phyloP scores from a whole-genome alignment of 2,797 vertebrate genomes.

The Gymnothorax reevesii region DNA sequence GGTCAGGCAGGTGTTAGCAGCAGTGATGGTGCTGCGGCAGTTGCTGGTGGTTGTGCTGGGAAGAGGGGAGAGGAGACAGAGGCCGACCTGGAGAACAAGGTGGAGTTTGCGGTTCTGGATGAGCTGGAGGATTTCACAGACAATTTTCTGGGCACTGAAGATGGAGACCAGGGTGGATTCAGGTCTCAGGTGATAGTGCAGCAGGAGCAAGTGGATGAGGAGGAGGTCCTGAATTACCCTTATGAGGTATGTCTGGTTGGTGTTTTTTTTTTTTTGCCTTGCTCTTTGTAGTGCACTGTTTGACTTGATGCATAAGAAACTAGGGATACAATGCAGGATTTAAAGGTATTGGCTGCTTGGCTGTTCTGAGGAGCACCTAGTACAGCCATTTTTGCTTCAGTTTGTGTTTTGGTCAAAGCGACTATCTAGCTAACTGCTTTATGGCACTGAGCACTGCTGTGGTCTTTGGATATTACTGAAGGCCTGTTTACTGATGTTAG shows the following conservation, averaged over 20 bases:
- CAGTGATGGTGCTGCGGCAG: conserved; percentile 26
- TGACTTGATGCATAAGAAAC: neutral
- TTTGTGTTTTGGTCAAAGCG: too few species aligned
- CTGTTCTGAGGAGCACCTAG: too few species aligned
- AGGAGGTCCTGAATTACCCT: conserved; percentile 85
- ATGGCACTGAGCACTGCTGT: neutral
- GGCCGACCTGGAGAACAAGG: conserved; percentile 91
- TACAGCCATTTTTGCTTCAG: too few species aligned
- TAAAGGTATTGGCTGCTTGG: too few species aligned
- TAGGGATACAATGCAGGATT: too few species aligned
- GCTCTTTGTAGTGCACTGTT: neutral
- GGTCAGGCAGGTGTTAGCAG: conserved; percentile 68
- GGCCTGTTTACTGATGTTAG: neutral
- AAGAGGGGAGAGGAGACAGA: conserved; percentile 82
- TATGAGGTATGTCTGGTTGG: conserved; percentile 86
- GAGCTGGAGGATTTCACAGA: conserved; percentile 97
- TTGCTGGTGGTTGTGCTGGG: conserved; percentile 51
- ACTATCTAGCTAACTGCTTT: too few species aligned
- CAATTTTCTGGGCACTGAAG: conserved; percentile 90
- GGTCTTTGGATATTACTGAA: neutral
- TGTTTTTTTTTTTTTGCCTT: neutral
- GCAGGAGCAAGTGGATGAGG: conserved; percentile 87
- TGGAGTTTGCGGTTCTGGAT: conserved; percentile 97
- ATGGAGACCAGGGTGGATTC: conserved; percentile 86
- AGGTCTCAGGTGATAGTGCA: conserved; percentile 90